Base-by-base conservation (phyloP, 2,888 invertebrate genomes). In the Drosophila mayaguana region DNA sequence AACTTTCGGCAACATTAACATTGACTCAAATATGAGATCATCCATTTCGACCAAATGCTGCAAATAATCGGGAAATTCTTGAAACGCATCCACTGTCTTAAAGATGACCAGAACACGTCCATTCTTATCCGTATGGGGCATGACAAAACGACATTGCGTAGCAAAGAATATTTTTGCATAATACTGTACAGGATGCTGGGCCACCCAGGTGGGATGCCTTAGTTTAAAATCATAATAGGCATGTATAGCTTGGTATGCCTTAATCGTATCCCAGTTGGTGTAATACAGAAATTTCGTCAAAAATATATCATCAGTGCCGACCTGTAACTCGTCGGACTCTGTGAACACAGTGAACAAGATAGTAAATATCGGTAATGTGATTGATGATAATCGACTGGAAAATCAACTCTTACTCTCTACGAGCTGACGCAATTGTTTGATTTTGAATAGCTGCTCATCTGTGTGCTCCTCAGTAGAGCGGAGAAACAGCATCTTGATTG, bases 41-140 rank as follows among this genome's bases (percentile, higher is more conserved):
- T 92, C 92, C 75, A 92, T 91, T 81, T 92, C 92, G 38, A 92
- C 80, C 8, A 91, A 80, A 63, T 91, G 90, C 53, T 88, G 77
- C 32, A 92, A 74, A 59, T 89, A 92, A 61, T 91, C 90, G 0
- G 91, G 91, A 50, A 88, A 92, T 55, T 83, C 80, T n/a, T 91
- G 83, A 42, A 92, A 92, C 5, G 80, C 90, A 66, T 92, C 92
- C 36, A 91, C 91, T 72, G 86, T 81, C 68, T 91, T 91, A 6
- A 90, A 83, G 12, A 91, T 76, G 7, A 91, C 75, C 61, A 91
- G 67, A 0, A 90, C 89, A 4, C 92, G 82, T 5, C 92, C 92
- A 45, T 91, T 81, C 48, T 88, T 91, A 75, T 92, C 92, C 34
- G 90, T 84, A 20, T 84, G 81, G 9, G 91, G 90, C 90, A 92